A percentile compares a stretch with the other conserved stretches of the same genome.
These are phyloP conservation scores for Coleophora flavipennella DNA, from an alignment of 2,888 invertebrate species.

Conservation along the genomic window DNA sequence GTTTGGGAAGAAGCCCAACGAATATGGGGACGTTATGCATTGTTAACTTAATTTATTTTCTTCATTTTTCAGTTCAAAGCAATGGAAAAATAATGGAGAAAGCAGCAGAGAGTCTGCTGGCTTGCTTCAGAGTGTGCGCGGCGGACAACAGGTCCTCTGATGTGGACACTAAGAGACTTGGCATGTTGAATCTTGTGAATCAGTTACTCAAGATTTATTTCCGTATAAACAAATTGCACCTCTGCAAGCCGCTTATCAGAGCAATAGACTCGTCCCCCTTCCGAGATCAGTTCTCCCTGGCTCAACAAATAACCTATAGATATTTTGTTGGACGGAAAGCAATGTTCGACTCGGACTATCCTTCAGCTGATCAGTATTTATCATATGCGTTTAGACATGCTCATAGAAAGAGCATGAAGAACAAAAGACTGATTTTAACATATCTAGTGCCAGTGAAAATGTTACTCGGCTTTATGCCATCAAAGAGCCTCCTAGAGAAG, in stretches of 20 bases:
- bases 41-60: background rate
- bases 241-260: slow-evolving; percentile 94
- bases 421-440: slow-evolving; percentile 93
- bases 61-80: slow-evolving; percentile 47
- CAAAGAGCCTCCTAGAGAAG: slow-evolving; percentile 82
- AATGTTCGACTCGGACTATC: slow-evolving; percentile 98
- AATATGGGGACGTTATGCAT: background rate
- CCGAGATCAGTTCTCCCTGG: slow-evolving; percentile 90
- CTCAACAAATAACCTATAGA: slow-evolving; percentile 96
- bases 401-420: slow-evolving; percentile 83
- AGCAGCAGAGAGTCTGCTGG: slow-evolving; percentile 93
- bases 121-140: slow-evolving; percentile 95
- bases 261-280: slow-evolving; percentile 95
- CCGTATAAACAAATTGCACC: slow-evolving; percentile 89
- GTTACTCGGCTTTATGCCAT: slow-evolving; percentile 97
- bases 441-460: slow-evolving; percentile 98
- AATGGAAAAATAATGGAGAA: slow-evolving; percentile 87
- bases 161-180: slow-evolving; percentile 93
- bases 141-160: slow-evolving; percentile 93
- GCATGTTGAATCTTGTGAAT: slow-evolving; percentile 96
- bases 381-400: slow-evolving; percentile 95
- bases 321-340: slow-evolving; percentile 98
- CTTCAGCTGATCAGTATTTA: slow-evolving; percentile 91
- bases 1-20: too few species aligned
- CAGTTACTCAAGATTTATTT: slow-evolving; percentile 96